Evolutionary conservation across 2,113 vertebrate genomes (phyloP).

Genomic region (Thryonomys swinderianus): DNA sequence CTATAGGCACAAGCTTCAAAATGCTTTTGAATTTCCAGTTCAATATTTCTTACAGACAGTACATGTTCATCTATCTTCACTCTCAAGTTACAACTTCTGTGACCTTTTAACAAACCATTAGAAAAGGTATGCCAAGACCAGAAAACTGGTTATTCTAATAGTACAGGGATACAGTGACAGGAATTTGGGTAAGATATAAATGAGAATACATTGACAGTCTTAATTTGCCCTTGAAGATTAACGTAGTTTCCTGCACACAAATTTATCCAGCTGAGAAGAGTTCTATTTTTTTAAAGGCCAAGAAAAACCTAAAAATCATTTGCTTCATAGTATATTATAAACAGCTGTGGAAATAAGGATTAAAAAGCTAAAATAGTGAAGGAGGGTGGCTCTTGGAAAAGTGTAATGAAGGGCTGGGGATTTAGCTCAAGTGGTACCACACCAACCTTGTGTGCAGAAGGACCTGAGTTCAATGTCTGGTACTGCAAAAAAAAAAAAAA

Average conservation of each 20-base stretch:
- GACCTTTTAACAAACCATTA: neutral
- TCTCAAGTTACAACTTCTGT: neutral
- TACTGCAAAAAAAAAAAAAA: too few species aligned
- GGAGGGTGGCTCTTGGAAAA: neutral
- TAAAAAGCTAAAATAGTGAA: neutral
- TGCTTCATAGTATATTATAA: neutral
- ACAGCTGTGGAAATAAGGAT: neutral
- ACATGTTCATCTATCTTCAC: neutral
- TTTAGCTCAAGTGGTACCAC: too few species aligned
- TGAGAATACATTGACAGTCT: neutral
- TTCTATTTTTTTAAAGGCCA: neutral
- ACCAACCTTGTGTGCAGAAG: too few species aligned
- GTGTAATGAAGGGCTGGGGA: too few species aligned
- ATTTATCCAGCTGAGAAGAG: neutral
- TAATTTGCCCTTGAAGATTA: conserved; percentile 2
- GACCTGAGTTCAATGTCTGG: too few species aligned
- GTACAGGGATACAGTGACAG: neutral
- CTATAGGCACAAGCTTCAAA: neutral
- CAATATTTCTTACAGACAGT: neutral
- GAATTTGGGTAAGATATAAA: conserved; percentile 3
- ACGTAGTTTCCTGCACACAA: neutral
- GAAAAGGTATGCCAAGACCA: neutral
- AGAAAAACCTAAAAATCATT: neutral
- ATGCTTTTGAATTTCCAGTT: neutral
- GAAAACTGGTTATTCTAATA: neutral